phyloP scores from a whole-genome alignment of 1,140 invertebrate species.

The Magallana gigas region DNA sequence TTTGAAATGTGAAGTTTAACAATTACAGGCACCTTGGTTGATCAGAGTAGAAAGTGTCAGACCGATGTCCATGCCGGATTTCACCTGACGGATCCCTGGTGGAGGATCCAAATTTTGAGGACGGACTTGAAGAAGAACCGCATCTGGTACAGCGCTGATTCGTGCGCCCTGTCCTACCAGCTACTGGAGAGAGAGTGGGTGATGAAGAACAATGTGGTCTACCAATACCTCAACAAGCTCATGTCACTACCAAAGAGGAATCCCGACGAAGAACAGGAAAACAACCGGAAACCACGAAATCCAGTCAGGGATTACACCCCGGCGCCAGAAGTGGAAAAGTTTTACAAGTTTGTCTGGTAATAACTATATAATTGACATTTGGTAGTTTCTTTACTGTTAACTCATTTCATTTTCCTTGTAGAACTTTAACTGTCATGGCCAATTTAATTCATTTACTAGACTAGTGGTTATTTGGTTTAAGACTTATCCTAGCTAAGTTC shows the following conservation, averaged over 20 bases:
- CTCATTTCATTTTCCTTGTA: too few species aligned
- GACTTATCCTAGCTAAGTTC: too few species aligned
- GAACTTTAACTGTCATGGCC: too few species aligned
- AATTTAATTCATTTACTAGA: too few species aligned
- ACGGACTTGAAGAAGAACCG: constrained; percentile 40
- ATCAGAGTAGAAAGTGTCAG: neutral
- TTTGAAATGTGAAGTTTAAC: too few species aligned
- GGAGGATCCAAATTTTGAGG: constrained; percentile 61
- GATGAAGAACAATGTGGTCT: neutral
- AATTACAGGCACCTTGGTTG: neutral
- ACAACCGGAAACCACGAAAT: neutral
- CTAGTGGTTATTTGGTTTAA: too few species aligned
- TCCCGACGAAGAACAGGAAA: neutral
- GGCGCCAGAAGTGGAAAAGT: neutral
- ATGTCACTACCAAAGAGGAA: neutral
- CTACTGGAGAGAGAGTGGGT: constrained; percentile 1
- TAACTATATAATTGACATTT: neutral
- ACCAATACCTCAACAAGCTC: neutral
- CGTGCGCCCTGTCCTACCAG: constrained; percentile 20
- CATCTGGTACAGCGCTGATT: neutral
- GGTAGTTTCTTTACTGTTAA: too few species aligned
- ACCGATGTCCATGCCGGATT: constrained; percentile 56
- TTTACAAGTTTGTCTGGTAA: constrained; percentile 23
- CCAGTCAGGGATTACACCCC: neutral
- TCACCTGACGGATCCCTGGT: constrained; percentile 66